Evolutionary conservation across 1,140 invertebrate species (phyloP), one percentile per base, ranked within the genome.

Genomic region (Cryptotermes secundus): DNA sequence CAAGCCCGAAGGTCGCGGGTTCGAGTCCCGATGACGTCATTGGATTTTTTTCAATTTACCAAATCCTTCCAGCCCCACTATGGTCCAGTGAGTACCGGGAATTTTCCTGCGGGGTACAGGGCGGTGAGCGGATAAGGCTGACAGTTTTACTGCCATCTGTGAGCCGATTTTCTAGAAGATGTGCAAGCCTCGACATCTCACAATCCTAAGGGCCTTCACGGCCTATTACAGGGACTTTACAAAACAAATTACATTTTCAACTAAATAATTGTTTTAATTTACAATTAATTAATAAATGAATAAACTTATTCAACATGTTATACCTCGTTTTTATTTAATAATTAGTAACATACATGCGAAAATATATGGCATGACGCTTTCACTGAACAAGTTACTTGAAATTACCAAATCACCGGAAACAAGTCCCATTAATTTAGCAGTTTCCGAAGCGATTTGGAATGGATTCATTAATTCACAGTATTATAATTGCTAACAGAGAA

Each of bases 381-480:
- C 14, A 31, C 59, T 72, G 16, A 72, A 72, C 53, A 72, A 31
- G 26, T 72, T 72, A 31, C 26, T 31, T n/a, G 59, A 72, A 72
- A 72, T 72, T 72, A 72, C 59, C 59, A 72, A n/a, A 72, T 72
- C 26, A 72, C 59, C 59, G 59, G 59, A 72, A 72, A 72, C 59
- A 22, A 59, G 59, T 31, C 59, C 31, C 26, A 72, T n/a, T 72
- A 72, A 72, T 72, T 72, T 72, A 72, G 59, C n/a, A 26, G 59
- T 72, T n/a, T 72, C 59, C 59, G 7, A n/a, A 72, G 59, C 59
- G 59, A 72, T 72, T 72, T 72, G 14, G 59, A 72, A 14, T n/a
- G 31, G 59, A 72, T 72, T 72, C 59, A 72, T 72, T 31, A 72
- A 72, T 72, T 7, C 26, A n/a, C 59, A 72, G n/a, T 16, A 72